These are phyloP conservation scores for Cydia fagiglandana DNA, from an alignment of 1,140 invertebrate species.

Conservation along the genomic window DNA sequence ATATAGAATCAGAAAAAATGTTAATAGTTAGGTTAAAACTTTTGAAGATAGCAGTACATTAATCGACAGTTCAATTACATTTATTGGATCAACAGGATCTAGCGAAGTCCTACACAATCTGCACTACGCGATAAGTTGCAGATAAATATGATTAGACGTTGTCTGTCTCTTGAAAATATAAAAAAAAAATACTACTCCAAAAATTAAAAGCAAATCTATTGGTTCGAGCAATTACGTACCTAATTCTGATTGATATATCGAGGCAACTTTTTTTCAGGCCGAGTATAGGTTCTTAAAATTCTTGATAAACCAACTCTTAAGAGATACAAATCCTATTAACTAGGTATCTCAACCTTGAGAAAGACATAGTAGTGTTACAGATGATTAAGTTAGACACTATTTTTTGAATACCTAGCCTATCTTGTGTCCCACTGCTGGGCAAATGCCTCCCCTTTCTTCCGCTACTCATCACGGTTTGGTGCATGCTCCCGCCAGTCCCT, in stretches of 20 bases:
- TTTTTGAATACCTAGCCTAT: too few relatives aligned
- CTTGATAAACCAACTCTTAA: neutral
- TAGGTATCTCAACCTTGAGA: neutral
- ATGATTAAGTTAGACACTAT: conserved; percentile 3
- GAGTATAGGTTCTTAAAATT: neutral
- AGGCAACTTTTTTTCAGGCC: too few relatives aligned
- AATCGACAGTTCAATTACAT: neutral
- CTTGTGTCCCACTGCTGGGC: too few relatives aligned
- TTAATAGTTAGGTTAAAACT: neutral
- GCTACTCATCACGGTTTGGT: too few relatives aligned
- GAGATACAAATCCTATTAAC: neutral
- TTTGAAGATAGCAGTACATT: neutral
- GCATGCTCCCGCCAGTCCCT: too few relatives aligned
- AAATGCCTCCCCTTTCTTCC: too few relatives aligned
- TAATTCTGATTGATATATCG: too few relatives aligned
- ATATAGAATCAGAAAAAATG: too few relatives aligned
- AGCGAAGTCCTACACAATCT: neutral
- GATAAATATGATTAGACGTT: neutral
- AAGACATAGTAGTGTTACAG: neutral
- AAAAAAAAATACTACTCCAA: neutral
- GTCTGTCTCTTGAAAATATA: neutral
- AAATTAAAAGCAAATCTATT: too few relatives aligned
- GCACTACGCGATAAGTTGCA: neutral
- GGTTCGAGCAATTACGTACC: too few relatives aligned
- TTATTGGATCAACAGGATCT: conserved; percentile 28